phyloP scores from a whole-genome alignment of 1,140 invertebrate species.

The Formica selysi region DNA sequence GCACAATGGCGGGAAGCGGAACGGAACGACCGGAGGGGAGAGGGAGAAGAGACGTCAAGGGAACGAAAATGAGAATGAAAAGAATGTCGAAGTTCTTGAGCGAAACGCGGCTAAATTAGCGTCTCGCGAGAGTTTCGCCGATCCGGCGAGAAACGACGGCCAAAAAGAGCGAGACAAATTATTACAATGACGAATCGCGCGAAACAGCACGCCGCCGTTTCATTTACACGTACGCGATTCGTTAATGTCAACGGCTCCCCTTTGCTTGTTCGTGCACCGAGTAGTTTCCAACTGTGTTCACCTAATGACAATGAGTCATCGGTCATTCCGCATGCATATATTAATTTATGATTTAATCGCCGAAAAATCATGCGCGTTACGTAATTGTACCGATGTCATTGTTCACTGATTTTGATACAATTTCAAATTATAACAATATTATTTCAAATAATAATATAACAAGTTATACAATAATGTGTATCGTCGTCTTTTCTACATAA shows the following conservation, averaged over 20 bases:
- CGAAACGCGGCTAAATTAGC: conserved; percentile 42
- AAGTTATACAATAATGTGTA: too few species aligned
- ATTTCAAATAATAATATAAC: too few species aligned
- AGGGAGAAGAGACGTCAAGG: background rate
- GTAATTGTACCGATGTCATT: conserved; percentile 18
- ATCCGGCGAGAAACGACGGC: background rate
- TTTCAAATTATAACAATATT: background rate
- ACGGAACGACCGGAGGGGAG: background rate
- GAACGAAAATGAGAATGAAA: conserved; percentile 11
- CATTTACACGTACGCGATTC: conserved; percentile 57
- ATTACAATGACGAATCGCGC: conserved; percentile 65
- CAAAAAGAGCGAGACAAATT: conserved; percentile 15
- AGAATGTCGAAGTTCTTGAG: conserved; percentile 21
- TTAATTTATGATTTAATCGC: conserved; percentile 70
- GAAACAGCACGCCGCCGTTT: background rate
- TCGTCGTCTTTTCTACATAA: background rate
- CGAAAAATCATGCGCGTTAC: conserved; percentile 42
- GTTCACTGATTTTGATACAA: background rate
- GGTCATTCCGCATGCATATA: conserved; percentile 55
- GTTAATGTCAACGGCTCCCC: conserved; percentile 65
- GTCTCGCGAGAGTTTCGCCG: conserved; percentile 33
- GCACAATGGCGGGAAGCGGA: conserved; percentile 36
- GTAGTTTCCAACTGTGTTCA: conserved; percentile 54
- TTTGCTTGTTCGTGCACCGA: conserved; percentile 28
- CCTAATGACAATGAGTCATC: conserved; percentile 73